A percentile compares a stretch with the other conserved stretches of the same genome.
phyloP scores from a whole-genome alignment of 2,888 invertebrate genomes.

The Theretra japonica region DNA sequence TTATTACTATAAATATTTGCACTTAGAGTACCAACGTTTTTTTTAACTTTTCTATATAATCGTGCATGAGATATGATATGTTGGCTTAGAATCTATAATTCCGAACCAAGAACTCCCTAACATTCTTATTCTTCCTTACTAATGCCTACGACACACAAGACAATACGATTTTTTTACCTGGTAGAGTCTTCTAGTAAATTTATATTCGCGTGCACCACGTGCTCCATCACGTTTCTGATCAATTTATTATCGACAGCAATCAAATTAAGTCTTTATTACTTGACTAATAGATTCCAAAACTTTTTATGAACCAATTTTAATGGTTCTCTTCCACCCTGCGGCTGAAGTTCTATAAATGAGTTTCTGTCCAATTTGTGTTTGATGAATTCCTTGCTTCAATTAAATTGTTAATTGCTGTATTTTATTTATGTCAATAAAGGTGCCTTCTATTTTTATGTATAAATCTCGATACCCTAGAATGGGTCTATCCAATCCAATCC shows the following conservation, averaged over 20 bases:
- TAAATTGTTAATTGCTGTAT: not conserved
- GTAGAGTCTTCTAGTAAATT: not conserved
- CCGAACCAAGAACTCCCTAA: too few species aligned
- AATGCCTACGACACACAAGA: too few species aligned
- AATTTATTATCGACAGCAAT: conserved; percentile 17
- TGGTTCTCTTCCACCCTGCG: not conserved
- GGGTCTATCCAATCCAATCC: too few species aligned
- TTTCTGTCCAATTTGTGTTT: not conserved
- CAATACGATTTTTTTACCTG: not conserved
- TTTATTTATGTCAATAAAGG: too few species aligned
- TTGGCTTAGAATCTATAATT: too few species aligned
- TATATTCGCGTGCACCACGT: conserved; percentile 4
- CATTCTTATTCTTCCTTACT: too few species aligned
- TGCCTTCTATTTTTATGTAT: too few species aligned
- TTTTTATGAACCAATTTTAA: not conserved
- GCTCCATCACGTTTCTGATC: conserved; percentile 13
- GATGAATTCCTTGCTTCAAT: not conserved
- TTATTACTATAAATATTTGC: too few species aligned
- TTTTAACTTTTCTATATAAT: too few species aligned
- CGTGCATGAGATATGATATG: too few species aligned
- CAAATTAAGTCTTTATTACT: conserved; percentile 3
- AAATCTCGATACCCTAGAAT: too few species aligned
- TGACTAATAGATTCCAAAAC: not conserved
- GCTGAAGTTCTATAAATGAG: not conserved
- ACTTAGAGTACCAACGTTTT: too few species aligned